Base-by-base conservation (phyloP, 2,888 invertebrate species). In the Rhorus exstirpatorius region DNA sequence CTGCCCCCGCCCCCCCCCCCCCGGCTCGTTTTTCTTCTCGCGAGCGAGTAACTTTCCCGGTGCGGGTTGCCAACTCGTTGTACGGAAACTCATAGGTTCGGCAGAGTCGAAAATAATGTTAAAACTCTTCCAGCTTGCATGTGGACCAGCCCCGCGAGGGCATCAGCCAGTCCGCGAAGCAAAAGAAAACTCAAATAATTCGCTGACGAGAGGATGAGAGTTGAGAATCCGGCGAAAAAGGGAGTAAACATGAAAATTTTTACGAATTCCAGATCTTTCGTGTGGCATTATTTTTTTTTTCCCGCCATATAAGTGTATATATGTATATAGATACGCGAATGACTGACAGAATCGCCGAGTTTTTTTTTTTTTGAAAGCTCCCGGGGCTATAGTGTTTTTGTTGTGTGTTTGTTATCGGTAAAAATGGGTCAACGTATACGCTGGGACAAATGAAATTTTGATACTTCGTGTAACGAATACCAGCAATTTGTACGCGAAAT, bases 51-150 rank as follows among this genome's bases (percentile, higher is more conserved):
- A 84, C 78, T 84, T 84, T 67, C 35, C 78, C 78, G 83, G 80
- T 72, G 74, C 63, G 68, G 80, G 71, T 70, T 84, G 83, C 84
- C 83, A 84, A 84, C 78, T 84, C 83, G 81, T 84, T 84, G 76
- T 79, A 83, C 80, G 81, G 76, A 80, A 83, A 83, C 77, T 83
- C 78, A 63, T 72, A 74, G 78, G 79, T 78, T 81, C 83, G 83
- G 78, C 83, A 76, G 78, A 78, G 68, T 83, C 81, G 80, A 83
- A 83, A 83, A 84, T 84, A 83, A 83, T 84, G 79, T 80, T 82
- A 68, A 65, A 74, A 75, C 78, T 67, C 61, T 58, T 65, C 71
- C 51, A 61, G 72, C 46, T 72, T 51, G 68, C 55, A 35, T 53
- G 35, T 35, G 35, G 46, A 31, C 3, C 3, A 31, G 31, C 31